Evolutionary conservation across 1,140 invertebrate genomes (phyloP).

Genomic region (Aethina tumida): DNA sequence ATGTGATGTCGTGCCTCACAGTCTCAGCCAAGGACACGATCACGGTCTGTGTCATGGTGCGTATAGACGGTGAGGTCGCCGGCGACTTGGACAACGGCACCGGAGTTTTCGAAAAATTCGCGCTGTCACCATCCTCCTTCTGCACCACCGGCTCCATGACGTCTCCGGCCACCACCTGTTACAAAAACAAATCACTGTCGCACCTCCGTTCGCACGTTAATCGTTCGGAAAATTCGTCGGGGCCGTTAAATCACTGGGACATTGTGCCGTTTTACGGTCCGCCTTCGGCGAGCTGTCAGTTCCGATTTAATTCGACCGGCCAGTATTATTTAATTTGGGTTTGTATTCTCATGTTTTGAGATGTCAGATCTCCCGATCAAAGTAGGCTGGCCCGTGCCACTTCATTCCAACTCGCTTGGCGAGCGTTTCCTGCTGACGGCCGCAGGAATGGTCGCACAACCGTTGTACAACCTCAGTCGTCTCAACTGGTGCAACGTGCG

Average conservation of each 20-base stretch:
- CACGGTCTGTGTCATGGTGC: conserved; percentile 33
- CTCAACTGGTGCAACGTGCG: too few relatives aligned
- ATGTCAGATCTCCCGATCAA: conserved; percentile 10
- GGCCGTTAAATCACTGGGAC: conserved; percentile 2
- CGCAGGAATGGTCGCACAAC: too few relatives aligned
- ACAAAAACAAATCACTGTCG: conserved; percentile 6
- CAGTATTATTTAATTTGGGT: conserved; percentile 1
- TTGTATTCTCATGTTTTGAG: conserved; percentile 9
- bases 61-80: conserved; percentile 29
- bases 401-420: conserved; percentile 14
- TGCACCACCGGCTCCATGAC: conserved; percentile 14
- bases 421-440: too few relatives aligned
- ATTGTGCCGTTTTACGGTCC: conserved; percentile 4
- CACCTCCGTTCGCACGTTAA: neutral
- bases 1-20: conserved; percentile 47
- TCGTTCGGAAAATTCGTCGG: conserved; percentile 7
- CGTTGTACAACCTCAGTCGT: too few relatives aligned
- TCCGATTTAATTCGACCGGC: neutral
- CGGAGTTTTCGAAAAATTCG: conserved; percentile 33
- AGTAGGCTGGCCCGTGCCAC: conserved; percentile 16
- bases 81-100: conserved; percentile 33
- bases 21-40: conserved; percentile 39
- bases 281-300: neutral
- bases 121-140: conserved; percentile 19
- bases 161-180: conserved; percentile 7